Evolutionary conservation across 2,797 vertebrate species (phyloP), one percentile per base, ranked within the genome.

Genomic region (Benthosema pterotum): DNA sequence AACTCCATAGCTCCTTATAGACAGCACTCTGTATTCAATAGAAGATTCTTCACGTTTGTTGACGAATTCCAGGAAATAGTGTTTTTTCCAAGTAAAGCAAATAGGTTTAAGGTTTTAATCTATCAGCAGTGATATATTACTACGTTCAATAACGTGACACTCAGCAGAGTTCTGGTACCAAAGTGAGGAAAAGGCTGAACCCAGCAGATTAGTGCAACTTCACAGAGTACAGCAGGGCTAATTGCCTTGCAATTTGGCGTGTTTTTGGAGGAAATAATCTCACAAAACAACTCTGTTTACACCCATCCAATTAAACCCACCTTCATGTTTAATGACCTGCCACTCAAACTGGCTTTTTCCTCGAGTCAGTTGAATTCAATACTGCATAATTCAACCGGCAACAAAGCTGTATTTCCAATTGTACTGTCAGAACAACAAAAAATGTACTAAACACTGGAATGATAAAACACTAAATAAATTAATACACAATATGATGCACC

Each of bases 321-420:
- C 53, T 60, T 69, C 60, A 69, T 63, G 48, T 66, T 75, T 67
- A 79, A 74, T 76, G 64, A 68, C 69, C 56, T 60, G 60, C 63
- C 56, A 66, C 28, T 78, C 65, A 79, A 75, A 77, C 42, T 14
- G 45, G n/a, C 43, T 45, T 48, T 65, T 66, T 52, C 46, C 38
- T 55, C 49, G 43, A 74, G 69, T 69, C 22, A 58, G 55, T 67
- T 68, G 52, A 55, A 82, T 82, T 87, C 67, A 84, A 72, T 78
- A 74, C 54, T 15, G 2, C 69, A 60, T 53, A 75, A 70, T 63
- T 58, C 59, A 67, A 67, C 59, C 5, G 65, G 38, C 56, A 65
- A 55, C 62, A 59, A 51, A 3, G 13, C 66, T 71, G 46, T 65
- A 74, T 62, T 73, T 54, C 53, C 32, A 45, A 58, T 42, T 64